Base-by-base conservation (phyloP, 92 coral and sea anemone species). In the Porites lobata region DNA sequence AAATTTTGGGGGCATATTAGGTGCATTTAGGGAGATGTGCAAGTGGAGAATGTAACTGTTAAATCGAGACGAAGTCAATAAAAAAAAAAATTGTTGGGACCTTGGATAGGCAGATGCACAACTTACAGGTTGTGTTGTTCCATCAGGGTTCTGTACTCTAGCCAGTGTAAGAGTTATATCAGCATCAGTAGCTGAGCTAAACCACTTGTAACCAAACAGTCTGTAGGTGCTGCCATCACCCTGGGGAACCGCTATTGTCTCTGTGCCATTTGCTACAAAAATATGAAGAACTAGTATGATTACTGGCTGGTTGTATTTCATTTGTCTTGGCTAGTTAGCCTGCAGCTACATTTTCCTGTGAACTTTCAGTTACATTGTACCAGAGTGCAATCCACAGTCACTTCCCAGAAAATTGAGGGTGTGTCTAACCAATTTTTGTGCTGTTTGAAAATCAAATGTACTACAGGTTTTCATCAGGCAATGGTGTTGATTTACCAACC, bases 161-260 rank as follows among this genome's bases (percentile, higher is more conserved):
- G 98, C 96, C 82, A 96, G 32, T 18, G 99, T 94, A 20, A 96
- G 78, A 7, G 95, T 78, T 71, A 96, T 87, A 67, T 96, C 93
- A 19, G 99, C 95, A 93, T 96, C 99, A 57, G 99, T 94, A 20
- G 99, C 99, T 73, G 98, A 94, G 47, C 98, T 90, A 82, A 96
- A 96, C 99, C 99, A 96, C 69, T 96, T 96, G 90, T 94, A 94
- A 4, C 99, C 99, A 93, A 82, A 93, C 65, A 96, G 86, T 50
- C 78, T 89, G 78, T 88, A 94, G 21, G 92, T 89, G 20, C 47
- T 38, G 47, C 93, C 96, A 89, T 96, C 94, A 11, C 70, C 92
- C 79, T 94, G 95, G 12, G 88, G 91, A 1, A 91, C 75, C 7
- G 99, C 99, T 11, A 89, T 50, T 1, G 98, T 96, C 89, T 96